Evolutionary conservation across 1,140 invertebrate species (phyloP), one percentile per base, ranked within the genome.

Genomic region (Neotoxoptera formosana): DNA sequence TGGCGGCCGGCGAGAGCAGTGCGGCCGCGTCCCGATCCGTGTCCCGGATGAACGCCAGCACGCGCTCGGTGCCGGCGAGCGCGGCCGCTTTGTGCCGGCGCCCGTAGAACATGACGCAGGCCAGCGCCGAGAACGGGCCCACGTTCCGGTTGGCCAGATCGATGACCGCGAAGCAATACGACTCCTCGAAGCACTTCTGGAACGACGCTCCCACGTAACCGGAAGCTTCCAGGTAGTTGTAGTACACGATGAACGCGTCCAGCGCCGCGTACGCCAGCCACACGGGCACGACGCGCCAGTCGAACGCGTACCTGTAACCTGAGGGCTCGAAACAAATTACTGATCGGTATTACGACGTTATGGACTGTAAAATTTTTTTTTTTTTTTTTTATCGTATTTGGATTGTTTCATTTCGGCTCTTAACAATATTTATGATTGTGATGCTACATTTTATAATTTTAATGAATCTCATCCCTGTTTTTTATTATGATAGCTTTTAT

Each of bases 81-180:
- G 30, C 30, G 76, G n/a, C n/a, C 7, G 7, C 11, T 20, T 83
- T 92, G 91, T 51, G 25, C 34, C 47, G 41, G 7, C 48, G n/a
- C 20, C 91, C 91, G 47, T 92, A 84, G n/a, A 92, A 84, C 41
- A 84, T 48, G 20, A 47, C 0, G n/a, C 91, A 81, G 2, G 8
- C 9, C 0, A 92, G 2, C n/a, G 51, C 23, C 8, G 76, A 36
- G 21, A 48, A 34, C 21, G 91, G 91, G 1, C 91, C 91, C 3
- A 92, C 4, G 34, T 92, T 92, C n/a, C 91, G 60, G 47, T 92
- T 92, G 30, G 51, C 7, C 47, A 92, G 47, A n/a, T 92, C 91
- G 47, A 92, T 83, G 20, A 92, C 30, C 1, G 91, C 60, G 47
- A 92, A 51, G 36, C 91, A 92, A 9, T 92, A 92, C 45, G 91